Conservation (phyloP, 2,113 vertebrate species). For the Phycodurus eques region DNA sequence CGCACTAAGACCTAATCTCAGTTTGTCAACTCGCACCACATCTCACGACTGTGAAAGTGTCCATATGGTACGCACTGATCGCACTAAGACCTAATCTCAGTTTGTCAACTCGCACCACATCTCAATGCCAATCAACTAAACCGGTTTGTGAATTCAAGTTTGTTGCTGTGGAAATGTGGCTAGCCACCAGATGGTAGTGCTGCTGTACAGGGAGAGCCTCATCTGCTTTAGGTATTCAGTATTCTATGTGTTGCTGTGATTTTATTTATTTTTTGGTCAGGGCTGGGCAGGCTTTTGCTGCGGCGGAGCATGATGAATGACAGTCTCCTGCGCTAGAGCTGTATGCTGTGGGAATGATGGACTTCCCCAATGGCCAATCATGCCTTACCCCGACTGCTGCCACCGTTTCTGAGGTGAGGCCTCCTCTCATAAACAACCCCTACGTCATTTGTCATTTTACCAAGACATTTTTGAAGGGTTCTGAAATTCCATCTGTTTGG, state of each 20-base stretch:
- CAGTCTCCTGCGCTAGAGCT: slow-evolving; percentile 69
- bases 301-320: slow-evolving; percentile 76
- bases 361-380: slow-evolving; percentile 89
- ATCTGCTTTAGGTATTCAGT: background rate
- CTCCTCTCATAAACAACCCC: background rate
- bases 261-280: slow-evolving; percentile 27
- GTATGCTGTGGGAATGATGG: slow-evolving; percentile 90
- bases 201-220: slow-evolving; percentile 3
- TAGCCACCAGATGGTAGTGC: slow-evolving; percentile 23
- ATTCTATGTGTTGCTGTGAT: slow-evolving; percentile 8
- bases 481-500: background rate
- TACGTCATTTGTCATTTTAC: background rate
- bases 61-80: background rate
- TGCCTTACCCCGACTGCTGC: slow-evolving; percentile 75
- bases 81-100: background rate
- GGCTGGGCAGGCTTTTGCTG: slow-evolving; percentile 74
- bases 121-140: slow-evolving; percentile 3
- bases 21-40: background rate
- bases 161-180: background rate
- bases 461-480: background rate
- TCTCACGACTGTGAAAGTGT: slow-evolving; percentile 17
- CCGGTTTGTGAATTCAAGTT: background rate
- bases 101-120: background rate
- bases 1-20: background rate
- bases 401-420: slow-evolving; percentile 85